Base-by-base conservation (phyloP, 1,140 invertebrate genomes). In the Drosophila neocordata region DNA sequence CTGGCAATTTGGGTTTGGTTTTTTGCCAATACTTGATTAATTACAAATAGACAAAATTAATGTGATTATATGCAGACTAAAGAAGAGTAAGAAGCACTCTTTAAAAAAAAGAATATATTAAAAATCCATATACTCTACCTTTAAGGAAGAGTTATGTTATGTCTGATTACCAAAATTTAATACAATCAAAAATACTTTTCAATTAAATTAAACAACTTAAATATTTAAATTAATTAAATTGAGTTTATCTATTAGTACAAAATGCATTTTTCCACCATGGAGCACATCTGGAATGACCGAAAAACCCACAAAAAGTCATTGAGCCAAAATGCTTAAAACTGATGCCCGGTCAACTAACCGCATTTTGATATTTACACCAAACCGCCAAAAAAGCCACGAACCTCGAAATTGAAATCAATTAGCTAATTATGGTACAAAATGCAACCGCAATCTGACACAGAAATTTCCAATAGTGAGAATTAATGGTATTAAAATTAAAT, bases 321-420 rank as follows among this genome's bases (percentile, higher is more conserved):
- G 35, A 67, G 41, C 37, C 13, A 55, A 62, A 53, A 41, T 48
- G 66, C 75, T 83, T 75, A 70, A 69, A 77, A 64, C 65, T 57
- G 59, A 63, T 8, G n/a, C 34, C 34, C 51, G 24, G 15, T 35
- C 34, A 48, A 27, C 41, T 57, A 65, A 83, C 80, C 80, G 27
- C 79, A 72, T 60, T 83, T 83, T 83, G 78, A 80, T 72, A 65
- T 78, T 38, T 69, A 64, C 62, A 77, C 60, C 57, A 63, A 69
- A 73, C 65, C 76, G 73, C 75, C 69, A 24, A 72, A 68, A 82
- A 83, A 72, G 68, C 80, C 80, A 24, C 77, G 66, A 74, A 58
- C 61, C 65, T 62, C 62, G 15, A 69, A 85, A 77, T 85, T 74
- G 77, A 80, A 85, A 85, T 85, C 81, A 84, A 84, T 84, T 84